These are phyloP conservation scores for Halocynthia roretzi DNA, from an alignment of 23 tunicate species.

Conservation along the genomic window DNA sequence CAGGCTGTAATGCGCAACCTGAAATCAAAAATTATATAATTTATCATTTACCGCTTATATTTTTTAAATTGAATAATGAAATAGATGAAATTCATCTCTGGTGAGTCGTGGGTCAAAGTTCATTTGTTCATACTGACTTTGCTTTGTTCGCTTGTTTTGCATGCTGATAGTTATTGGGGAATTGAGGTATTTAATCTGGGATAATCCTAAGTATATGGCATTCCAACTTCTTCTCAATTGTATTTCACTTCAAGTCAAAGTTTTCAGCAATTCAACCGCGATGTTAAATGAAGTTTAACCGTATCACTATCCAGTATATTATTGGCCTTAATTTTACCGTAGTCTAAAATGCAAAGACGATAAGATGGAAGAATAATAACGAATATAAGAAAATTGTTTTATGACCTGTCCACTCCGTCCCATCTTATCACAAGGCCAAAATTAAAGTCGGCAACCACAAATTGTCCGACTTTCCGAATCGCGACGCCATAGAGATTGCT, in stretches of 20 bases:
- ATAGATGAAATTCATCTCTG: neutral
- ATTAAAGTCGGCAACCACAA: slow-evolving; percentile 43
- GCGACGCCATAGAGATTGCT: slow-evolving; percentile 37
- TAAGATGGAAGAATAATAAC: too few relatives aligned
- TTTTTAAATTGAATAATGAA: neutral
- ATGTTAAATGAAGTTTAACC: too few relatives aligned
- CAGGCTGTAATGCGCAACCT: slow-evolving; percentile 54
- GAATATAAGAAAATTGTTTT: neutral
- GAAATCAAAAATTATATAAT: neutral
- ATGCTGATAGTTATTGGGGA: too few relatives aligned
- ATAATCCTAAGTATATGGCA: too few relatives aligned
- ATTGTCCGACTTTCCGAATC: slow-evolving; percentile 33
- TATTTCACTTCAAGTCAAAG: too few relatives aligned
- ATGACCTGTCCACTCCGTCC: slow-evolving; percentile 75
- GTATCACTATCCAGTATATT: too few relatives aligned
- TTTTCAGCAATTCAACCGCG: too few relatives aligned
- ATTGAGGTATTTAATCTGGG: too few relatives aligned
- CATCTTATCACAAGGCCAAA: slow-evolving; percentile 50
- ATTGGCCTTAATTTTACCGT: too few relatives aligned
- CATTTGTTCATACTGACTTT: neutral
- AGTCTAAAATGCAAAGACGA: too few relatives aligned
- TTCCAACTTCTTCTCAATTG: too few relatives aligned
- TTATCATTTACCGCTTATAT: too few relatives aligned
- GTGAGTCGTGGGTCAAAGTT: neutral
- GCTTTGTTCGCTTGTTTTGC: neutral